Percentiles rank a stretch among this genome's conserved stretches.
phyloP scores from a whole-genome alignment of 1,140 invertebrate species.

The Trichoplusia ni region DNA sequence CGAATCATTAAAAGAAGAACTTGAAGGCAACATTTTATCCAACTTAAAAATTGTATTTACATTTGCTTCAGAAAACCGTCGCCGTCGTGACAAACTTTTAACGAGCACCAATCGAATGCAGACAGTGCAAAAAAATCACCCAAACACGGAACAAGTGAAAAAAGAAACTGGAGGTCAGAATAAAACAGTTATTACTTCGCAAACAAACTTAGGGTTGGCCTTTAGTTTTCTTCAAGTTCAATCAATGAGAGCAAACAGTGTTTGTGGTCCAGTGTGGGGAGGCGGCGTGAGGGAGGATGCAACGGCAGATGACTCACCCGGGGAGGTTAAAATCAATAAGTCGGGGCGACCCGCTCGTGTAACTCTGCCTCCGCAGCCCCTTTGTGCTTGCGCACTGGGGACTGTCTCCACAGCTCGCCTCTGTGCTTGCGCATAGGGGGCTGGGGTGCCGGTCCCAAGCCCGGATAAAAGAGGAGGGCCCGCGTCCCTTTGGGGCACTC shows the following conservation, averaged over 20 bases:
- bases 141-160: slow-evolving; percentile 25
- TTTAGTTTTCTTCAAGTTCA: slow-evolving; percentile 71
- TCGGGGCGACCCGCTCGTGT: slow-evolving; percentile 39
- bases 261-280: slow-evolving; percentile 39
- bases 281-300: slow-evolving; percentile 47
- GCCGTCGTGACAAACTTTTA: slow-evolving; percentile 60
- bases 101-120: slow-evolving; percentile 58
- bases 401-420: too few relatives aligned
- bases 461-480: too few relatives aligned
- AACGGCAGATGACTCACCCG: slow-evolving; percentile 65
- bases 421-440: too few relatives aligned
- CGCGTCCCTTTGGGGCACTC: too few relatives aligned
- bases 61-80: slow-evolving; percentile 28
- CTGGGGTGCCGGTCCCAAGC: too few relatives aligned
- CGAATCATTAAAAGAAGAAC: neutral
- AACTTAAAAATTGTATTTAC: slow-evolving; percentile 37
- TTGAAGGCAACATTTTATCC: too few relatives aligned
- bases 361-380: too few relatives aligned
- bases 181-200: slow-evolving; percentile 66
- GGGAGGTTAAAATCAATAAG: slow-evolving; percentile 74
- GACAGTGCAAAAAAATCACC: slow-evolving; percentile 40
- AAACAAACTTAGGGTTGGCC: slow-evolving; percentile 63
- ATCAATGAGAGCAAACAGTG: slow-evolving; percentile 71
- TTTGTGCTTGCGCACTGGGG: too few relatives aligned
- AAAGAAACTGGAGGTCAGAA: slow-evolving; percentile 50